Conservation (phyloP, 2,797 vertebrate species). For the Muscicapa striata region DNA sequence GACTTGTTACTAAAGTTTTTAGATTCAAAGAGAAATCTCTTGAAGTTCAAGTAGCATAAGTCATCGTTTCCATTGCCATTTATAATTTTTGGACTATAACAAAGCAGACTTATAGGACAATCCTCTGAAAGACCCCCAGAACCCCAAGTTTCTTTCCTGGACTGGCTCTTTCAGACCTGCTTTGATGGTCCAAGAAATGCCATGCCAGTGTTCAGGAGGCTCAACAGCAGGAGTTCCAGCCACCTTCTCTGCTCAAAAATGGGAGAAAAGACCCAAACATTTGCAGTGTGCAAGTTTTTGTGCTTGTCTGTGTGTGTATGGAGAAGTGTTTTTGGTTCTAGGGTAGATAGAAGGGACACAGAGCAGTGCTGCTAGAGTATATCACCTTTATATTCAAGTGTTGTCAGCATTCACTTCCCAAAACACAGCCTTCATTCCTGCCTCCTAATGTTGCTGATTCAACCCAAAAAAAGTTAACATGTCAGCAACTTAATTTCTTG, state of each 20-base stretch:
- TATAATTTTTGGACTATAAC: neutral
- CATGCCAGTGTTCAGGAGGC: neutral
- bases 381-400: neutral
- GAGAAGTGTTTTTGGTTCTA: neutral
- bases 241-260: neutral
- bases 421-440: neutral
- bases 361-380: neutral
- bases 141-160: neutral
- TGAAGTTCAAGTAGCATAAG: neutral
- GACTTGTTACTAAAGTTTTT: neutral
- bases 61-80: neutral
- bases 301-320: neutral
- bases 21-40: neutral
- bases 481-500: neutral
- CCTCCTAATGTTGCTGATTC: neutral
- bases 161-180: neutral
- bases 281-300: neutral
- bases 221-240: neutral
- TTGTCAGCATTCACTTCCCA: neutral
- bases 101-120: neutral
- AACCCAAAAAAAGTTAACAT: rapidly evolving
- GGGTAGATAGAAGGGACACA: neutral
- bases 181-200: neutral
- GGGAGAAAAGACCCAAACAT: neutral
- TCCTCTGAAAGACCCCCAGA: neutral